Base-by-base conservation (phyloP, 2,113 vertebrate species). In the Bombycilla garrulus region DNA sequence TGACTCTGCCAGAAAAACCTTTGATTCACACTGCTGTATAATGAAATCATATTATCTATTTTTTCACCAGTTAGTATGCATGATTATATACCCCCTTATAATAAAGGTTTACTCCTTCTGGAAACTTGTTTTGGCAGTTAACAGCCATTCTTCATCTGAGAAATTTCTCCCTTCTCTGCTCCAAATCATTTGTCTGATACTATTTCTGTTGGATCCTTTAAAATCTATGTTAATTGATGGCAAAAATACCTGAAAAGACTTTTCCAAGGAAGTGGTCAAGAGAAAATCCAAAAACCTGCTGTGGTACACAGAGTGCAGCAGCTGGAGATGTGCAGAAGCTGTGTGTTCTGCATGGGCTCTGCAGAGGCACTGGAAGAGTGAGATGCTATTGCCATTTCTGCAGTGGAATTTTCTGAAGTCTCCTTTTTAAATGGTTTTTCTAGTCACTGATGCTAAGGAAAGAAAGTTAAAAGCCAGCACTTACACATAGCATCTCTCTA, bases 1-100 rank as follows among this genome's bases (percentile, higher is more conserved):
- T 53, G 65, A 60, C 31, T 78, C 42, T 0, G 0, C 11, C 4
- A 5, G 29, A 36, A 76, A 8, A 12, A 25, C 21, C 77, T 57
- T 50, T 66, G 35, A 77, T 83, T 88, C 58, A 83, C 33, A 47
- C 12, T 23, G 12, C 5, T 64, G 14, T 47, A 36, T 60, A 66
- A 86, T 19, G 9, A 81, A 91, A 86, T 62, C 3, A 7, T 65
- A 40, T 42, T 54, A 65, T 26, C 33, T 44, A 16, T 19, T 77
- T 85, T 88, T 77, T 47, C 57, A 64, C 31, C 3, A 1, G 16
- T 58, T 66, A 28, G 5, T 36, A 56, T 0, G 2, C 35, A 81
- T 48, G 15, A 44, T 20, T 35, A 2, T 51, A 47, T 66, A 62
- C 16, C 22, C 10, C 21, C 81, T 80, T 73, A n/a, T 61, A 14